Conservation (phyloP, 2,888 invertebrate species). For the Aspidapion aeneum region DNA sequence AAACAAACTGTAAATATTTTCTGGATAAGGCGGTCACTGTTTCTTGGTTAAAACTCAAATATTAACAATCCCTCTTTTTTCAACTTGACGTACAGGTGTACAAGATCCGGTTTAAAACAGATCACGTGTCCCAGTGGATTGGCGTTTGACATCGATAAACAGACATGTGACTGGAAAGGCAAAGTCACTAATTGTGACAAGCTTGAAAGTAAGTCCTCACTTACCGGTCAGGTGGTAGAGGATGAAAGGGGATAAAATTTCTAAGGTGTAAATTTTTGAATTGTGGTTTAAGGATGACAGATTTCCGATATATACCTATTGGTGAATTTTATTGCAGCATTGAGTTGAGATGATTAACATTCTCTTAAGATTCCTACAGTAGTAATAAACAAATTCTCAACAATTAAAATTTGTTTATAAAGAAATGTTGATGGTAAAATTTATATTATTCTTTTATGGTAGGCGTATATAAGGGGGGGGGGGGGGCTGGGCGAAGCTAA, state of each 20-base stretch:
- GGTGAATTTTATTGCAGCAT: too few species aligned
- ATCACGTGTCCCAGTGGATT: constrained; percentile 96
- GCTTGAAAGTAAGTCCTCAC: constrained; percentile 82
- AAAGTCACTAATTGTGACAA: constrained; percentile 96
- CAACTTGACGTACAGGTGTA: constrained; percentile 66
- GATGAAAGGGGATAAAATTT: constrained; percentile 13
- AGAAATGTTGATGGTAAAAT: too few species aligned
- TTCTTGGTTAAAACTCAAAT: constrained; percentile 37
- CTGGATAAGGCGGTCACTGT: constrained; percentile 32
- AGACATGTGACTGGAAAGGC: constrained; percentile 98
- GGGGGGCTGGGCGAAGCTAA: too few species aligned
- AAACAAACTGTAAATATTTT: neutral
- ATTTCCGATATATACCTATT: too few species aligned
- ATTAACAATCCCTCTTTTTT: too few species aligned
- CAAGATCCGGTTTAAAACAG: constrained; percentile 93
- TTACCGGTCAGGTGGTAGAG: constrained; percentile 22
- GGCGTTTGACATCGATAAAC: constrained; percentile 96
- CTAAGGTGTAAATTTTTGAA: constrained; percentile 6
- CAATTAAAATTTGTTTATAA: too few species aligned
- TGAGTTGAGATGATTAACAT: too few species aligned
- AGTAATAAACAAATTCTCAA: too few species aligned
- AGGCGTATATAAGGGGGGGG: too few species aligned
- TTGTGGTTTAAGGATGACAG: neutral
- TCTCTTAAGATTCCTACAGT: too few species aligned
- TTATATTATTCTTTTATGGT: too few species aligned